phyloP scores from a whole-genome alignment of 2,797 vertebrate species.

The Lutjanus argentimaculatus region DNA sequence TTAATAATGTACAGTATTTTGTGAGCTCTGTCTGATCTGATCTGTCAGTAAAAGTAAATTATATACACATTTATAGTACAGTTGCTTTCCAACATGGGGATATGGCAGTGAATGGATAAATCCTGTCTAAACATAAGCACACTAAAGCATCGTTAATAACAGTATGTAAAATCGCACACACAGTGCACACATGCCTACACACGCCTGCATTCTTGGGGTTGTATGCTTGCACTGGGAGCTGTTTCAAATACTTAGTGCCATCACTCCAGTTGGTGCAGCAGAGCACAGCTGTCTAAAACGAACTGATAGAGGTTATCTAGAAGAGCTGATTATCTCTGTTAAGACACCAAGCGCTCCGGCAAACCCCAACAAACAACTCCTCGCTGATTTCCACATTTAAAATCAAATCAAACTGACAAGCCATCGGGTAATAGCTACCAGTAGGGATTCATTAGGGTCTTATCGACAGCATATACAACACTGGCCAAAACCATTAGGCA shows the following conservation, averaged over 20 bases:
- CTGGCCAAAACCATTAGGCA: constrained; percentile 38
- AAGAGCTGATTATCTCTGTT: constrained; percentile 48
- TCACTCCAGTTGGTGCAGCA: neutral
- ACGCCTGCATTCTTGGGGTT: too few relatives aligned
- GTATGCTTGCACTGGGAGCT: neutral
- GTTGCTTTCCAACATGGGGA: too few relatives aligned
- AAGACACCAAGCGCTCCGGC: constrained; percentile 23
- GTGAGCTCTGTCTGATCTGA: too few relatives aligned
- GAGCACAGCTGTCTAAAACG: constrained; percentile 15
- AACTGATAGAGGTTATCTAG: constrained; percentile 50
- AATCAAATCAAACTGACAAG: constrained; percentile 19
- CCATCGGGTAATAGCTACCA: constrained; percentile 31
- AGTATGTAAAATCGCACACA: neutral
- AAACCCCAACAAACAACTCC: constrained; percentile 31
- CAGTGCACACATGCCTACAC: neutral
- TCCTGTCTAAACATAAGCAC: too few relatives aligned
- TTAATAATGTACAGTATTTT: too few relatives aligned
- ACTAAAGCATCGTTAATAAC: too few relatives aligned
- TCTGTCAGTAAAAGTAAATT: too few relatives aligned
- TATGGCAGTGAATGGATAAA: too few relatives aligned
- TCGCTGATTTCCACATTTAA: constrained; percentile 35
- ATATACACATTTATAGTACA: too few relatives aligned
- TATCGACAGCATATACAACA: constrained; percentile 26
- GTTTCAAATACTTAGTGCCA: constrained; percentile 4
- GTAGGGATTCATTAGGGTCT: constrained; percentile 43